Evolutionary conservation across 2,797 vertebrate species (phyloP), one percentile per base, ranked within the genome.

Genomic region (Chrosomus eos): DNA sequence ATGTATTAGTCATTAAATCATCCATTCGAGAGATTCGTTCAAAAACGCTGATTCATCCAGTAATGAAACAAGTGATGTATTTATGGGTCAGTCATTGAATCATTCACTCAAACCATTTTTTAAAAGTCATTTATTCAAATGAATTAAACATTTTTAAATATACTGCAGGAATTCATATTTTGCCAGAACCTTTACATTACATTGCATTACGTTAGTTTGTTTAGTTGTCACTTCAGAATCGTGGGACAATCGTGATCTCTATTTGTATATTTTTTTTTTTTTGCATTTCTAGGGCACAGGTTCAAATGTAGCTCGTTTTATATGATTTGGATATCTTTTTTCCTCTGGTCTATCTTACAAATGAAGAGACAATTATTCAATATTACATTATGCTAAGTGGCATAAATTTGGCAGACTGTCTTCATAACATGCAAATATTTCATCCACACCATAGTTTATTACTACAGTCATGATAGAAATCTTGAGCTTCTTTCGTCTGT

Each of bases 391-490:
- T 31, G 40, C 38, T 53, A 45, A 80, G 23, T 23, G 45, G n/a
- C 26, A 23, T 72, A 68, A 60, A 51, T 33, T 11, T 58, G 36
- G 51, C 45, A 72, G 40, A 1, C 51, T 16, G 48, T 45, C 72
- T 64, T 28, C 26, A 62, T 43, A 62, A 13, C 75, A 78, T 62
- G 55, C 36, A 45, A 60, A 81, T 71, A 18, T 82, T 81, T 72
- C 68, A 81, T 72, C 62, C 18, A 45, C 53, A 43, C 26, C 19
- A 10, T 62, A 45, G 36, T 82, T 82, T 73, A 81, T 60, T 72
- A 31, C 36, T 72, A 11, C n/a, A 73, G 31, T 81, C 68, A 72
- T 16, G 80, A 81, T 72, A 72, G 68, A 81, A 72, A 26, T 62
- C 38, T 62, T 75, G 45, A 60, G 14, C 58, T n/a, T 73, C 10